Conservation (phyloP, 2,797 vertebrate genomes). For the Thripadectes ignobilis region DNA sequence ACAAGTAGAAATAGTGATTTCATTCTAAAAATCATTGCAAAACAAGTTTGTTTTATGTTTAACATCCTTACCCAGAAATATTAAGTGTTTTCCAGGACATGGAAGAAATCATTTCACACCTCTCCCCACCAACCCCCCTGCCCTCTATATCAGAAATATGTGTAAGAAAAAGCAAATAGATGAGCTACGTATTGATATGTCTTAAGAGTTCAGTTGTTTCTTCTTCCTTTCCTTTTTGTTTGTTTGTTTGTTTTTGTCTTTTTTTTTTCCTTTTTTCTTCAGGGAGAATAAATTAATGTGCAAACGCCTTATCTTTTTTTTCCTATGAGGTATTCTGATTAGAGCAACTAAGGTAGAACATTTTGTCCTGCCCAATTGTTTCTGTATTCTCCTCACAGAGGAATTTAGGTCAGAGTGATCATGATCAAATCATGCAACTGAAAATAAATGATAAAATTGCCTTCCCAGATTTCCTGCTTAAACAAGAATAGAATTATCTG, state of each 20-base stretch:
- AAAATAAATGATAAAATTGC: not conserved
- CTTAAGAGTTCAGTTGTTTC: not conserved
- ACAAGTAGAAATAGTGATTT: not conserved
- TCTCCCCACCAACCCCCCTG: too few relatives aligned
- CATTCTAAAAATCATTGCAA: not conserved
- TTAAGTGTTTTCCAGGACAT: not conserved
- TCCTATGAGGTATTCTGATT: not conserved
- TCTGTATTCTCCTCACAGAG: not conserved
- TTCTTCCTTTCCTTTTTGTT: not conserved
- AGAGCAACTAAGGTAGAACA: not conserved
- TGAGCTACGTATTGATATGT: not conserved
- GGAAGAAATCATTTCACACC: not conserved
- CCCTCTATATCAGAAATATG: fast-evolving
- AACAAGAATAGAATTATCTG: not conserved
- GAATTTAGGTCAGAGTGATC: not conserved
- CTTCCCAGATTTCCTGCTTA: not conserved
- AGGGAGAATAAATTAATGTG: not conserved
- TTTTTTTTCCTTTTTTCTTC: not conserved
- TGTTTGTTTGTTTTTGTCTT: not conserved
- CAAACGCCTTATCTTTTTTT: not conserved
- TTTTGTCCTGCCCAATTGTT: not conserved
- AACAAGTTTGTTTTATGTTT: not conserved
- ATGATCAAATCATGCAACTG: not conserved
- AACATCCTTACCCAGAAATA: not conserved
- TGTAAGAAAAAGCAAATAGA: not conserved